These are phyloP conservation scores for Malacoraja senta DNA, from an alignment of 2,797 vertebrate genomes.

Conservation along the genomic window DNA sequence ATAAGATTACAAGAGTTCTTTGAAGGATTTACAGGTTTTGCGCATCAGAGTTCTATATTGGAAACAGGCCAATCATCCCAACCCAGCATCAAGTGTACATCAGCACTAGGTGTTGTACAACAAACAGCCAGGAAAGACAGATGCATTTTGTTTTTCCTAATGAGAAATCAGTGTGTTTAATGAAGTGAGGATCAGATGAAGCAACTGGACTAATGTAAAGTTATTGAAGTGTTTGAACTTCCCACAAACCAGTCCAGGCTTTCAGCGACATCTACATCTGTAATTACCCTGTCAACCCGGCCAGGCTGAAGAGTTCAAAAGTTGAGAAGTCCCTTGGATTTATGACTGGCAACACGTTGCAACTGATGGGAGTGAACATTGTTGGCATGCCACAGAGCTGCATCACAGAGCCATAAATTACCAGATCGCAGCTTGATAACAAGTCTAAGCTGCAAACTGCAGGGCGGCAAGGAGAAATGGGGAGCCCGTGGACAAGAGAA, in stretches of 20 bases:
- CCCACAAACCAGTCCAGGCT: neutral
- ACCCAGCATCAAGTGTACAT: neutral
- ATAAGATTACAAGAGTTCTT: neutral
- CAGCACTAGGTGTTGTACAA: neutral
- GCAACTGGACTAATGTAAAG: neutral
- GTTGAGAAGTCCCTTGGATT: conserved; percentile 12
- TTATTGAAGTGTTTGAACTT: neutral
- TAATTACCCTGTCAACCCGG: neutral
- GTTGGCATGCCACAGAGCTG: neutral
- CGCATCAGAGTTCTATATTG: neutral
- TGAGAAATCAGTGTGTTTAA: neutral
- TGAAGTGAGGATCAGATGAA: neutral
- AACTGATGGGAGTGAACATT: neutral
- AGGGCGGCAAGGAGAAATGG: neutral
- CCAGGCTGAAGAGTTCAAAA: neutral
- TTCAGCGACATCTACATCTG: neutral
- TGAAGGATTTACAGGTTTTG: neutral
- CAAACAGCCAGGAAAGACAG: neutral
- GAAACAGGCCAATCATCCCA: neutral
- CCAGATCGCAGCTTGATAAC: neutral
- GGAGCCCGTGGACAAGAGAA: no score
- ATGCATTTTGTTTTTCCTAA: neutral
- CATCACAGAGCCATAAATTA: neutral
- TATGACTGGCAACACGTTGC: neutral
- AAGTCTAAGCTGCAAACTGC: neutral